phyloP scores from a whole-genome alignment of 2,888 invertebrate genomes.

The Dolomedes plantarius region DNA sequence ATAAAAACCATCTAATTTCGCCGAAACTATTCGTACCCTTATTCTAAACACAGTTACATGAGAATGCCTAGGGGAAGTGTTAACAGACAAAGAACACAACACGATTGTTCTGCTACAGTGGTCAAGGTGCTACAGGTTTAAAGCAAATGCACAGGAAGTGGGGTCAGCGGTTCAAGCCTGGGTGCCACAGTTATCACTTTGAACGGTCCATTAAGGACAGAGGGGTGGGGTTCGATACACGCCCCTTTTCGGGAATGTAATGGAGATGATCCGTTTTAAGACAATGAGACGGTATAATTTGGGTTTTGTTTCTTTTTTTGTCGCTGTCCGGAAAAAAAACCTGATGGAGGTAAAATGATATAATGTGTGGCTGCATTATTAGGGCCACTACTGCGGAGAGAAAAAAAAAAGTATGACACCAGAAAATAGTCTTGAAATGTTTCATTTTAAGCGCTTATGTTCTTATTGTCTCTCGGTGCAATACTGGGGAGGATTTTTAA shows the following conservation, averaged over 20 bases:
- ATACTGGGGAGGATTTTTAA: too few relatives aligned
- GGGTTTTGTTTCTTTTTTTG: slow-evolving; percentile 15
- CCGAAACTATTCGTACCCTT: background rate
- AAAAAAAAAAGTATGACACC: background rate
- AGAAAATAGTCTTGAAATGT: background rate
- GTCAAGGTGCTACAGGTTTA: background rate
- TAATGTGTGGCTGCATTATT: slow-evolving; percentile 9
- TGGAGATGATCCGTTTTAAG: slow-evolving; percentile 38
- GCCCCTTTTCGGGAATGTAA: slow-evolving; percentile 10
- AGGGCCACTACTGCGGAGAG: background rate
- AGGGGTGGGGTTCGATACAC: slow-evolving; percentile 24
- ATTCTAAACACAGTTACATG: background rate
- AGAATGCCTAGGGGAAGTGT: background rate
- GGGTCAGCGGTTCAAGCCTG: slow-evolving; percentile 59
- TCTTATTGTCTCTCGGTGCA: too few relatives aligned
- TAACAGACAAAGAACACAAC: slow-evolving; percentile 7
- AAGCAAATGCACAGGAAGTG: slow-evolving; percentile 52
- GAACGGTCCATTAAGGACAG: slow-evolving; percentile 28
- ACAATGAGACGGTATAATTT: slow-evolving; percentile 39
- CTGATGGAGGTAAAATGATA: slow-evolving; percentile 7
- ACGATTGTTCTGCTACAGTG: slow-evolving; percentile 14
- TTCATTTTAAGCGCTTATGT: too few relatives aligned
- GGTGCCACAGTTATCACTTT: slow-evolving; percentile 68
- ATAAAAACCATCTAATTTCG: background rate
- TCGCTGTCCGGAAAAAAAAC: background rate